Percentiles rank a stretch among this genome's conserved stretches.
These are phyloP conservation scores for Labroides dimidiatus DNA, from an alignment of 2,797 vertebrate species.

Conservation along the genomic window DNA sequence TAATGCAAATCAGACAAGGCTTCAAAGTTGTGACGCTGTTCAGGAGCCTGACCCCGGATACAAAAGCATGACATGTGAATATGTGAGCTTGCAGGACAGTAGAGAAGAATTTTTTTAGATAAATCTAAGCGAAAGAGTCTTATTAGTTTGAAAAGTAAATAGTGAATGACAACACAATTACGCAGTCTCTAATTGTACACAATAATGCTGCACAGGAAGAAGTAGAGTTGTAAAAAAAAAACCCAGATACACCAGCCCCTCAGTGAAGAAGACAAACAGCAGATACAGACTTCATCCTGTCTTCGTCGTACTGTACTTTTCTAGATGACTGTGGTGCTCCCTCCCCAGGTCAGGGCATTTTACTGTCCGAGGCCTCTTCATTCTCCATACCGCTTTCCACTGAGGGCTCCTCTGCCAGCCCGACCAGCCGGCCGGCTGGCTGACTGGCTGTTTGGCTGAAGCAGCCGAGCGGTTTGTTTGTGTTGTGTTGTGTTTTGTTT, in stretches of 20 bases:
- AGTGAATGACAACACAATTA: too few species aligned
- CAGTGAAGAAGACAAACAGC: too few species aligned
- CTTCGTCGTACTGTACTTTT: neutral
- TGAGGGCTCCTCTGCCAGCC: constrained; percentile 16
- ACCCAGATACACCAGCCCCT: too few species aligned
- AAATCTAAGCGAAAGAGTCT: too few species aligned
- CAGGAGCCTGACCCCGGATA: neutral
- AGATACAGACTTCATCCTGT: neutral
- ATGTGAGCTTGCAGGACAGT: too few species aligned
- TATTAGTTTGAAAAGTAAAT: too few species aligned
- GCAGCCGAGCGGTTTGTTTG: constrained; percentile 62
- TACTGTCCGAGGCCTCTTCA: constrained; percentile 26
- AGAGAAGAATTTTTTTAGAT: too few species aligned
- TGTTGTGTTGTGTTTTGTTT: constrained; percentile 80
- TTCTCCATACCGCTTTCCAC: constrained; percentile 45
- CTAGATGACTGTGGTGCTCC: neutral
- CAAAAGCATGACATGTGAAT: too few species aligned
- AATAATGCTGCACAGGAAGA: too few species aligned
- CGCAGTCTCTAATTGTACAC: too few species aligned
- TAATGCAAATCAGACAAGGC: neutral
- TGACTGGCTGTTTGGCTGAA: constrained; percentile 28
- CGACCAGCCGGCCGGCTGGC: constrained; percentile 5
- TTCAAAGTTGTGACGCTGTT: neutral
- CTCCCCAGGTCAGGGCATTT: neutral
- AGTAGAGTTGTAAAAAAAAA: too few species aligned